Conservation (phyloP, 2,888 invertebrate species). For the Atethmia centrago region DNA sequence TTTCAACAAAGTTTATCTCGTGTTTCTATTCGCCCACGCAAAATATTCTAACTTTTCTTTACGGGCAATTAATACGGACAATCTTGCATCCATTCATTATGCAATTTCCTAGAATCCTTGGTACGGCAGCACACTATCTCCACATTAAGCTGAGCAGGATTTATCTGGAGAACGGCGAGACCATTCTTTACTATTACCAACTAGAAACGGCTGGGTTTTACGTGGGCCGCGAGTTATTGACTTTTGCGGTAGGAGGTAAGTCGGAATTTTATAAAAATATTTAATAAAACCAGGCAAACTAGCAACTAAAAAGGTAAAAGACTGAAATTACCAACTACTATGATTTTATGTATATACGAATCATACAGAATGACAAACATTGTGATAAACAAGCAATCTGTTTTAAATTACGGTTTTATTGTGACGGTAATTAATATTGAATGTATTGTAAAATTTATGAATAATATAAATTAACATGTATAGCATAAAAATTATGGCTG, state of each 20-base stretch:
- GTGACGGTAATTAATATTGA: too few species aligned
- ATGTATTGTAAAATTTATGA: too few species aligned
- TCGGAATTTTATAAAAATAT: slow-evolving; percentile 13
- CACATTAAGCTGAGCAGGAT: slow-evolving; percentile 72
- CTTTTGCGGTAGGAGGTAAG: slow-evolving; percentile 28
- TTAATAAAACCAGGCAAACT: slow-evolving; percentile 6
- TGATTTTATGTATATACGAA: neutral
- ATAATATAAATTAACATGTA: too few species aligned
- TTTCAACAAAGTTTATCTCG: neutral
- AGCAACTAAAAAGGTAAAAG: neutral
- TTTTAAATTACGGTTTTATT: too few species aligned
- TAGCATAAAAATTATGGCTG: too few species aligned
- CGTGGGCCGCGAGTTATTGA: slow-evolving; percentile 54
- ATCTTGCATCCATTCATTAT: slow-evolving; percentile 66
- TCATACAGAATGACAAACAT: neutral
- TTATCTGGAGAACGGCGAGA: slow-evolving; percentile 70
- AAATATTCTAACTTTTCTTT: slow-evolving; percentile 43
- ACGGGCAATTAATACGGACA: slow-evolving; percentile 61
- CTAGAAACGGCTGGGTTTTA: slow-evolving; percentile 51
- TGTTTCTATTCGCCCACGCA: slow-evolving; percentile 27
- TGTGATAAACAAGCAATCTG: neutral
- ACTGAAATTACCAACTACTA: neutral
- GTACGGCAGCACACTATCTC: slow-evolving; percentile 64
- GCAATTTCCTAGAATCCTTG: slow-evolving; percentile 63
- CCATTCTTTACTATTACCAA: slow-evolving; percentile 75